Evolutionary conservation across 1,140 invertebrate species (phyloP).

Genomic region (Goniozus legneri): DNA sequence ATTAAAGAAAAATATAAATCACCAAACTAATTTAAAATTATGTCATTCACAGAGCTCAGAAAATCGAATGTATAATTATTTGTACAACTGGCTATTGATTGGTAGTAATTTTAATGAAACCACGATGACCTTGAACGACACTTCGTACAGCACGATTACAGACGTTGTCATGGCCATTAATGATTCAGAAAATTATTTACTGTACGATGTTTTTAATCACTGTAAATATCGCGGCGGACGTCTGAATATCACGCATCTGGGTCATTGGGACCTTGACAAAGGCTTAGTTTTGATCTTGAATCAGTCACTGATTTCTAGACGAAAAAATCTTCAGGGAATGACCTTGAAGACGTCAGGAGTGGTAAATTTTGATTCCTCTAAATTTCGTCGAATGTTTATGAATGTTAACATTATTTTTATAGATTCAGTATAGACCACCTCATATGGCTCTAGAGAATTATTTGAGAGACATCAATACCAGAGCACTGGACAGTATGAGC

Average conservation of each 20-base stretch:
- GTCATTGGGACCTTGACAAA: constrained; percentile 17
- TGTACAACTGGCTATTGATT: constrained; percentile 33
- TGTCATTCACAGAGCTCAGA: constrained; percentile 17
- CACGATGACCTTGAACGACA: constrained; percentile 24
- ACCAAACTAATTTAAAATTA: background rate
- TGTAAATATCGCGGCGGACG: constrained; percentile 31
- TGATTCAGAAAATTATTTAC: constrained; percentile 9
- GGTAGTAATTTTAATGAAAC: constrained; percentile 22
- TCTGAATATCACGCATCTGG: constrained; percentile 30
- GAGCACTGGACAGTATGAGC: constrained; percentile 29
- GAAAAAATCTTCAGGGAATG: constrained; percentile 33
- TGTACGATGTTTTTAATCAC: constrained; percentile 36
- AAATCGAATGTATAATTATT: constrained; percentile 27
- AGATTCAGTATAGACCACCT: constrained; percentile 31
- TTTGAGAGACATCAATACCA: constrained; percentile 27
- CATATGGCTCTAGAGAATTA: constrained; percentile 28
- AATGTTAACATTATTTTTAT: background rate
- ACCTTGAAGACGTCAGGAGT: constrained; percentile 26
- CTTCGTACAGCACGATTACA: constrained; percentile 27
- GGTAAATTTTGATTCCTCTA: constrained; percentile 20
- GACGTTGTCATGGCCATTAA: constrained; percentile 27
- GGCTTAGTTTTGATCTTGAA: constrained; percentile 24
- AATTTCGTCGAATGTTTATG: background rate
- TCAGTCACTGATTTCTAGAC: constrained; percentile 24
- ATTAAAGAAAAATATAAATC: background rate